Conservation (phyloP, 2,888 invertebrate species). For the Harpalus rubripes region DNA sequence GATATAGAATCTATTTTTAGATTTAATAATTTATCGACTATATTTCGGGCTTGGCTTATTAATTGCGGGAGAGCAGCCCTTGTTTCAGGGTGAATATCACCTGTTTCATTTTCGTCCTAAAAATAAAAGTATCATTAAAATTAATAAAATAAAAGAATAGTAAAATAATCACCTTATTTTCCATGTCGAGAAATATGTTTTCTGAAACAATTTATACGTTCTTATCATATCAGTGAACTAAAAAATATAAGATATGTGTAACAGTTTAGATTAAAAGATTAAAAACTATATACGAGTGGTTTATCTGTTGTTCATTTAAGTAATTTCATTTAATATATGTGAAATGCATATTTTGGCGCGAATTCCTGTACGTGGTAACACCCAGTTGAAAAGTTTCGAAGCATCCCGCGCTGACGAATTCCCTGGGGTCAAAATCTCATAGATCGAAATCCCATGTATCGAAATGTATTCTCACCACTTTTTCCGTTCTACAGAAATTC, state of each 20-base stretch:
- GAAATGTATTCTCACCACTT: too few species aligned
- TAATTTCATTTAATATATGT: too few species aligned
- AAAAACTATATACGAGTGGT: too few species aligned
- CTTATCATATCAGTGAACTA: neutral
- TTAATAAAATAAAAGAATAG: neutral
- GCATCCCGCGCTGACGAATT: too few species aligned
- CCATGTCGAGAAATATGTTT: constrained; percentile 27
- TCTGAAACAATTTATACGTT: neutral
- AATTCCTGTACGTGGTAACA: too few species aligned
- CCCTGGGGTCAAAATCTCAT: too few species aligned
- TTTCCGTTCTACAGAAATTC: too few species aligned
- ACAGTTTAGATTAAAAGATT: neutral
- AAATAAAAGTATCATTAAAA: neutral
- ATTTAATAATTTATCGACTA: constrained; percentile 43
- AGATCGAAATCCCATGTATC: too few species aligned
- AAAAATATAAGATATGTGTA: neutral
- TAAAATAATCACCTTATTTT: constrained; percentile 16
- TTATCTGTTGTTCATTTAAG: too few species aligned
- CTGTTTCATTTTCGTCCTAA: constrained; percentile 1
- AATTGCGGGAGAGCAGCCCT: constrained; percentile 36
- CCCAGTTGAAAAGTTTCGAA: too few species aligned
- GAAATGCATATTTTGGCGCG: too few species aligned
- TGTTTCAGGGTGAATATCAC: neutral
- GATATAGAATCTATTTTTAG: constrained; percentile 30
- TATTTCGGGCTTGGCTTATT: constrained; percentile 24